Conservation (phyloP, 2,113 vertebrate genomes). For the Oxyura jamaicensis region DNA sequence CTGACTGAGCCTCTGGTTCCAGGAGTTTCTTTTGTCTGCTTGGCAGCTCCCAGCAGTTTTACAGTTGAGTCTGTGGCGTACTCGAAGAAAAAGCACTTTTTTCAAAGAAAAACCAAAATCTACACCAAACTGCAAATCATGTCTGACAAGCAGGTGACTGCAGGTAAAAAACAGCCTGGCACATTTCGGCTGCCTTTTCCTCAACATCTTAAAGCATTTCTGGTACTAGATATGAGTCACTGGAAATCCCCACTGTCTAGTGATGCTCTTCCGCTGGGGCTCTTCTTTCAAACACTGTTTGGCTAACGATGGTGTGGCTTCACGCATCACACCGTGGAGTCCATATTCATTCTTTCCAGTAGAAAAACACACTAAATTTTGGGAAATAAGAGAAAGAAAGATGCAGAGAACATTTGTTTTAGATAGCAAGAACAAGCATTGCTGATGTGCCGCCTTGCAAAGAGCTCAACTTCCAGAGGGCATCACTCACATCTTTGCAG, state of each 20-base stretch:
- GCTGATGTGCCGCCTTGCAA: neutral
- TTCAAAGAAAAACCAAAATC: conserved; percentile 22
- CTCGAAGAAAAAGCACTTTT: neutral
- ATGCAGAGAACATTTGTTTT: neutral
- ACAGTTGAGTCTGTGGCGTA: accelerated
- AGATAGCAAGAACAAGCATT: neutral
- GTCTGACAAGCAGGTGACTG: neutral
- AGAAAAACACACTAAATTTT: neutral
- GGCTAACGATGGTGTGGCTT: neutral
- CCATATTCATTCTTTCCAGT: neutral
- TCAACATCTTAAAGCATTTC: conserved; percentile 25
- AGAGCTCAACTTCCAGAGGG: neutral
- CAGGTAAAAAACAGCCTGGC: conserved; percentile 21
- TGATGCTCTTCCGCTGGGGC: neutral
- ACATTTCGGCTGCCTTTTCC: neutral
- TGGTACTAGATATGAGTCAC: conserved; percentile 50
- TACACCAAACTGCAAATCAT: neutral
- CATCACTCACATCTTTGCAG: neutral
- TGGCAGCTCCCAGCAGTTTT: neutral
- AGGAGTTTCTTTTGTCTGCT: neutral
- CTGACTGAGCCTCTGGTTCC: neutral
- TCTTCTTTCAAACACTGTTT: neutral
- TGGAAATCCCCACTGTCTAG: conserved; percentile 62
- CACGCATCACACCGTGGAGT: neutral
- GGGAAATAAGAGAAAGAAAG: neutral